Evolutionary conservation across 2,797 vertebrate genomes (phyloP).

Genomic region (Eospalax fontanierii): DNA sequence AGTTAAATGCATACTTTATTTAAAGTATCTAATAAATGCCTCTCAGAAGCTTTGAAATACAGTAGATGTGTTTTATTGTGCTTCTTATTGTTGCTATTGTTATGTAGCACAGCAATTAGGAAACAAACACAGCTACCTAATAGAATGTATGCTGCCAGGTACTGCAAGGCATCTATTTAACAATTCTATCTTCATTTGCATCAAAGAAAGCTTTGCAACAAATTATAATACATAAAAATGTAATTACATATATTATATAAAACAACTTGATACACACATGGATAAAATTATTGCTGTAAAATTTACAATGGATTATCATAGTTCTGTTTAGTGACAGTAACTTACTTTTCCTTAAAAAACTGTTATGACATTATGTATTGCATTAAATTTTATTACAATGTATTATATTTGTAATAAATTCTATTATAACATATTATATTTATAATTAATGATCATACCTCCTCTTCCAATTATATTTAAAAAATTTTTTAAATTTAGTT

Average conservation of each 20-base stretch:
- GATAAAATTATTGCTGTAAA: neutral
- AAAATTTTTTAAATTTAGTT: too few relatives aligned
- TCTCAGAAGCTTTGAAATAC: neutral
- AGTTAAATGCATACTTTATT: conserved; percentile 57
- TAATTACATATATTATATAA: conserved; percentile 33
- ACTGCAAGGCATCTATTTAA: conserved; percentile 11
- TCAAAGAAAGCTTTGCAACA: conserved; percentile 44
- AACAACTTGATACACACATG: neutral
- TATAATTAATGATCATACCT: neutral
- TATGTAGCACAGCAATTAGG: conserved; percentile 28
- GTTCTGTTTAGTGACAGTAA: conserved; percentile 1
- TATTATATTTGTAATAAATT: conserved; percentile 1
- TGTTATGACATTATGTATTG: neutral
- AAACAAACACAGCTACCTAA: conserved; percentile 28
- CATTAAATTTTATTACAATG: neutral
- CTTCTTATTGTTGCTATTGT: neutral
- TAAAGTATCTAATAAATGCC: neutral
- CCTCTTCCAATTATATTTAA: neutral
- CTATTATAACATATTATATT: too few relatives aligned
- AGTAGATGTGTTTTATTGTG: neutral
- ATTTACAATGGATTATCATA: neutral
- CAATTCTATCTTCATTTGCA: conserved; percentile 24
- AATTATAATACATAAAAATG: conserved; percentile 25
- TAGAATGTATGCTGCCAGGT: conserved; percentile 1
- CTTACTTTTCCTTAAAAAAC: conserved; percentile 11